Conservation (phyloP, 1,140 invertebrate species). For the Melanaphis sacchari region DNA sequence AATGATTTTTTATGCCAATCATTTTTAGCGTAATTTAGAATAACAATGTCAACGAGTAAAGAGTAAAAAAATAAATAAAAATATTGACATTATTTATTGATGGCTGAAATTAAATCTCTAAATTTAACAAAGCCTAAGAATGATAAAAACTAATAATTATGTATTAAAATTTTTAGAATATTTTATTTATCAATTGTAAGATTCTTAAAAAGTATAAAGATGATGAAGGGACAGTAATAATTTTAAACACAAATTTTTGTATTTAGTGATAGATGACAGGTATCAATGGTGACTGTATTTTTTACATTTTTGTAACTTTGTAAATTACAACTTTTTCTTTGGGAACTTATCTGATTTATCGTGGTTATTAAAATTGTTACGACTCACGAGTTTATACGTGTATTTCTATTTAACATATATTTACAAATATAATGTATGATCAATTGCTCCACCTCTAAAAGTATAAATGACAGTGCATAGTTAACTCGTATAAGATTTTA, state of each 20-base stretch:
- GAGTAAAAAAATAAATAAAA: not conserved
- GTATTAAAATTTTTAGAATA: not conserved
- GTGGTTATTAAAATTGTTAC: too few relatives aligned
- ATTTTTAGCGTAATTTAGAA: not conserved
- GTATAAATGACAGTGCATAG: not conserved
- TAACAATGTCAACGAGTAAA: not conserved
- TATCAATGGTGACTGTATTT: not conserved
- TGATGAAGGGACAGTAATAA: fast-evolving
- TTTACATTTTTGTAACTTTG: not conserved
- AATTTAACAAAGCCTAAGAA: not conserved
- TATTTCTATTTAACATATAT: not conserved
- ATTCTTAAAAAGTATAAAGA: not conserved
- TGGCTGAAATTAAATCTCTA: not conserved
- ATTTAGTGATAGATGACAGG: not conserved
- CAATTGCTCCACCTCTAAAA: not conserved
- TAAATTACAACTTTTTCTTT: not conserved
- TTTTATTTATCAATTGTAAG: not conserved
- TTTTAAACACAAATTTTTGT: not conserved
- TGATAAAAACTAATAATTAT: not conserved
- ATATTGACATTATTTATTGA: too few relatives aligned
- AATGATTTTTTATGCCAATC: not conserved
- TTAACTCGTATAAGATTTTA: too few relatives aligned
- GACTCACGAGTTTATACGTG: not conserved
- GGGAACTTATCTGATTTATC: not conserved
- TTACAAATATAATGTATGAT: not conserved